Evolutionary conservation across 2,113 vertebrate genomes (phyloP).

Genomic region (Plectropomus leopardus): DNA sequence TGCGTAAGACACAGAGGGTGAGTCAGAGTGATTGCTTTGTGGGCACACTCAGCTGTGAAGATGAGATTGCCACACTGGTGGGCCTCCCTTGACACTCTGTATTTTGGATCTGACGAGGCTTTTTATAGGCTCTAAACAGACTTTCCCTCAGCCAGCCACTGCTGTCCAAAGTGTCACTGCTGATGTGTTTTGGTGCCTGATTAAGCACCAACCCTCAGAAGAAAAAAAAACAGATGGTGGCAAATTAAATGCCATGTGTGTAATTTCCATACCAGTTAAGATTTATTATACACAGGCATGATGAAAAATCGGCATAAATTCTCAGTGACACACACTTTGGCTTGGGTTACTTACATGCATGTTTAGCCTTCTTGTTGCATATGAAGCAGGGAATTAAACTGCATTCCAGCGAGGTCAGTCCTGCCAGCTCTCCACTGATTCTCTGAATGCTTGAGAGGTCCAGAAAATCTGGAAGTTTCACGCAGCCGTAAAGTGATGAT

Average conservation of each 20-base stretch:
- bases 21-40: constrained; percentile 71
- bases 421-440: constrained; percentile 23
- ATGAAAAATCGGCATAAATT: constrained; percentile 8
- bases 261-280: constrained; percentile 15
- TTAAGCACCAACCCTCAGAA: constrained; percentile 18
- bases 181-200: constrained; percentile 36
- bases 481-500: constrained; percentile 35
- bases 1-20: constrained; percentile 60
- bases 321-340: background rate
- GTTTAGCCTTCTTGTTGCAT: constrained; percentile 9
- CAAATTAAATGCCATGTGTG: constrained; percentile 16
- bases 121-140: constrained; percentile 62
- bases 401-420: constrained; percentile 7
- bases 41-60: constrained; percentile 65
- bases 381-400: constrained; percentile 28
- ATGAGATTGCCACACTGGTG: constrained; percentile 72
- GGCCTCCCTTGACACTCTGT: constrained; percentile 64
- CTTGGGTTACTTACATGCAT: constrained; percentile 6
- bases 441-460: constrained; percentile 33
- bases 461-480: constrained; percentile 42
- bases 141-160: constrained; percentile 41
- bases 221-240: background rate
- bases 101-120: constrained; percentile 58
- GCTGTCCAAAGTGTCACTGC: constrained; percentile 48
- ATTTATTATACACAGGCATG: constrained; percentile 1